These are phyloP conservation scores for Salvator merianae DNA, from an alignment of 2,113 vertebrate species.

Conservation along the genomic window DNA sequence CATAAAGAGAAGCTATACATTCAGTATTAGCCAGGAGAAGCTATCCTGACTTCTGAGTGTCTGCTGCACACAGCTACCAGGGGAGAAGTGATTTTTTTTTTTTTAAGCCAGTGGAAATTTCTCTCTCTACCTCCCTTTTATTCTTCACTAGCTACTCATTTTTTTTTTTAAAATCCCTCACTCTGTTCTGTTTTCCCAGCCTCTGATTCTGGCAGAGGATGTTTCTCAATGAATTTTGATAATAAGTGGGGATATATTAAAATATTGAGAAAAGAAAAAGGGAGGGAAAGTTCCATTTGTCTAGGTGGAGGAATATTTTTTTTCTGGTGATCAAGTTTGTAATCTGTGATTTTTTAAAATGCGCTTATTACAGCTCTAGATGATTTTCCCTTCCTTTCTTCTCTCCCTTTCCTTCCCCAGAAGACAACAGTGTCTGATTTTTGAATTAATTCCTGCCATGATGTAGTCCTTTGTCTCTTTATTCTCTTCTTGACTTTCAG, in stretches of 20 bases:
- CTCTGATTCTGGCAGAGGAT: conserved; percentile 37
- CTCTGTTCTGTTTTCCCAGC: not conserved
- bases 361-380: not conserved
- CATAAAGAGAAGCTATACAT: conserved; percentile 67
- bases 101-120: conserved; percentile 8
- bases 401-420: not conserved
- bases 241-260: not conserved
- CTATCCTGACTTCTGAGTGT: conserved; percentile 45
- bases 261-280: not conserved
- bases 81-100: conserved; percentile 4
- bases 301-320: not conserved
- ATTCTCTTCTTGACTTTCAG: not conserved
- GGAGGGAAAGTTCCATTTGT: not conserved
- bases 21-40: conserved; percentile 68
- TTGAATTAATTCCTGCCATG: not conserved
- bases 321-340: not conserved
- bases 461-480: not conserved
- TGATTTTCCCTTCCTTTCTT: not conserved
- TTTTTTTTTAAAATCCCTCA: not conserved
- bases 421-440: not conserved
- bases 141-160: not conserved
- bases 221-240: conserved; percentile 9
- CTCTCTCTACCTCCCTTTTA: not conserved
- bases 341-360: not conserved
- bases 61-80: conserved; percentile 44